These are phyloP conservation scores for Spisula subtruncata DNA, from an alignment of 2,888 invertebrate genomes.

Conservation along the genomic window DNA sequence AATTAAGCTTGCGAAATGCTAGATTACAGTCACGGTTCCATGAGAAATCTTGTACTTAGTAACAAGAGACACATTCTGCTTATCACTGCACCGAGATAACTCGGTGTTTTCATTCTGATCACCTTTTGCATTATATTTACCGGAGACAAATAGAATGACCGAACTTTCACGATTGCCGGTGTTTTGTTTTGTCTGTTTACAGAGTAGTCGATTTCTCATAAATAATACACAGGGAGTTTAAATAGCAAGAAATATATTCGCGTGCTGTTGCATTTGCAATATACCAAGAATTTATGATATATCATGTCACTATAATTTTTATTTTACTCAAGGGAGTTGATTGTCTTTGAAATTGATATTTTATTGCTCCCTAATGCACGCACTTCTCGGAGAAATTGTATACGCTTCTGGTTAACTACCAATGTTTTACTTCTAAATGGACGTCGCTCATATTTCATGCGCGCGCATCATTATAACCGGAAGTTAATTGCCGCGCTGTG, in stretches of 20 bases:
- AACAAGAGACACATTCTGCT: too few species aligned
- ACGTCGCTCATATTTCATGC: not conserved
- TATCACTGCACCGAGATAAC: too few species aligned
- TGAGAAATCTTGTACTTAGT: too few species aligned
- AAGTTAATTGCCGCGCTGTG: not conserved
- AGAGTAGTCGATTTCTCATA: too few species aligned
- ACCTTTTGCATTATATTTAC: too few species aligned
- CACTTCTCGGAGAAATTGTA: not conserved
- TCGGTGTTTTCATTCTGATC: too few species aligned
- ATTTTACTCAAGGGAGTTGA: not conserved
- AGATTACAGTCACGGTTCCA: too few species aligned
- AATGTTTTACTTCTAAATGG: not conserved
- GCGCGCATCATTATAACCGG: slow-evolving; percentile 7
- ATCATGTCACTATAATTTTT: not conserved
- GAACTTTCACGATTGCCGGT: too few species aligned
- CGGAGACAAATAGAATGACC: too few species aligned
- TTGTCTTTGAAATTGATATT: not conserved
- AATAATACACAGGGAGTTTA: too few species aligned
- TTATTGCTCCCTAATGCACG: not conserved
- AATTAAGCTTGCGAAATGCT: too few species aligned
- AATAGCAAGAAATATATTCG: not conserved
- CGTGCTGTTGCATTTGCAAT: not conserved
- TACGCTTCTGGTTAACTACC: not conserved
- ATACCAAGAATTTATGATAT: not conserved
- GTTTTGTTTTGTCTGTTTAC: too few species aligned